Percentiles rank a stretch among this genome's conserved stretches.
Conservation (phyloP, 2,888 invertebrate species). For the Rhagophthalmus giganteus region DNA sequence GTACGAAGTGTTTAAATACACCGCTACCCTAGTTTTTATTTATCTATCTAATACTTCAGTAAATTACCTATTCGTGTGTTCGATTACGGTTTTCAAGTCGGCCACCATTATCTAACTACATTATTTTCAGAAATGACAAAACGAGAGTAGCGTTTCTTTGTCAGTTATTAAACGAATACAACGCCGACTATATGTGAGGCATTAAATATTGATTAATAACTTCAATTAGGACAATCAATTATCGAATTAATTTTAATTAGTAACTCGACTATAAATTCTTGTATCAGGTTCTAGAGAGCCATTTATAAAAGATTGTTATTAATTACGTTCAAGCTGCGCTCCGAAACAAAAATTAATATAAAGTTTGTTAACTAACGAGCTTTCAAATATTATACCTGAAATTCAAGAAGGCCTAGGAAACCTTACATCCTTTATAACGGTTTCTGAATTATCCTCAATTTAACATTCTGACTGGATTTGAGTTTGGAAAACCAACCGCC, state of each 20-base stretch:
- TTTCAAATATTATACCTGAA: constrained; percentile 1
- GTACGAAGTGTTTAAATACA: no score
- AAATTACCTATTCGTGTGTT: no score
- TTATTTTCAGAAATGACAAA: no score
- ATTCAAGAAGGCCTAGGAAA: neutral
- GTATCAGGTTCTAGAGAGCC: constrained; percentile 9
- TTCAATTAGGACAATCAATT: constrained; percentile 29
- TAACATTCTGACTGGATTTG: no score
- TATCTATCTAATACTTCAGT: no score
- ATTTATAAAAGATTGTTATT: constrained; percentile 17
- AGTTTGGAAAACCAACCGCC: constrained; percentile 28
- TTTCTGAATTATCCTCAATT: no score
- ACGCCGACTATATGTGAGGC: constrained; percentile 5
- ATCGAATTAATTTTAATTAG: constrained; percentile 26
- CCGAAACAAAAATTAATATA: constrained; percentile 13
- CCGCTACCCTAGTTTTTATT: no score
- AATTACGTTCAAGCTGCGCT: constrained; percentile 1
- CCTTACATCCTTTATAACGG: no score
- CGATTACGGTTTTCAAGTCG: no score
- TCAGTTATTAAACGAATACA: constrained; percentile 9
- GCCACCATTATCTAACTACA: no score
- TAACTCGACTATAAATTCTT: constrained; percentile 11
- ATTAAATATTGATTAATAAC: constrained; percentile 29
- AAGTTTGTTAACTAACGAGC: constrained; percentile 8
- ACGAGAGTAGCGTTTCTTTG: no score